Evolutionary conservation across 2,797 vertebrate species (phyloP), one percentile per base, ranked within the genome.

Genomic region (Urocyon cinereoargenteus): DNA sequence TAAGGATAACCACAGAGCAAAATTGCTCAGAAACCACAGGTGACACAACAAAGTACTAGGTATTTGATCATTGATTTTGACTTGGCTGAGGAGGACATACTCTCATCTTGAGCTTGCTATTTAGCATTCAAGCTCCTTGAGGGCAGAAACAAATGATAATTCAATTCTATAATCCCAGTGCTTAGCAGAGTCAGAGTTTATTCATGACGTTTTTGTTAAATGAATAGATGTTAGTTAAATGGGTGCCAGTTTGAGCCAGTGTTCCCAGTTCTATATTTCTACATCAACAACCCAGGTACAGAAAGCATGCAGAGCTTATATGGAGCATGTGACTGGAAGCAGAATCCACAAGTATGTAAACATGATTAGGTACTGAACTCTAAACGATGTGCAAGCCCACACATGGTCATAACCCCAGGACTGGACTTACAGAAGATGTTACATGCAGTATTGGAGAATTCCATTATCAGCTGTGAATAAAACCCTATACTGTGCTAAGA

Each of bases 41-140:
- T 72, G 83, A 28, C 13, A 73, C 70, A 75, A 73, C 16, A 5
- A 85, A 82, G 21, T 40, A 31, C 4, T 8, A 45, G 15, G 18
- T 40, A 93, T 61, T n/a, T 77, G 66, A 53, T 85, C 15, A 85
- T 3, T 45, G 64, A 75, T 85, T 85, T 86, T 85, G 64, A 82
- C 90, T 72, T 93, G 77, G 45, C 72, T 89, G 21, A 93, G 61
- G 82, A 89, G 15, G 4, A 53, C 18, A 40, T 91, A 62, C 59
- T n/a, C 83, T 82, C 18, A 73, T 34, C 40, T 57, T 40, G 31
- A 22, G 51, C 55, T 84, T 68, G 22, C 66, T 59, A 4, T 34
- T 14, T 9, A 64, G 64, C 5, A 55, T 9, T 16, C 18, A 62
- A 81, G 7, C 9, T 61, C 24, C 57, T 66, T 57, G 40, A 81